Evolutionary conservation across 2,797 vertebrate species (phyloP).

Genomic region (Gymnoscopelus microlampas): DNA sequence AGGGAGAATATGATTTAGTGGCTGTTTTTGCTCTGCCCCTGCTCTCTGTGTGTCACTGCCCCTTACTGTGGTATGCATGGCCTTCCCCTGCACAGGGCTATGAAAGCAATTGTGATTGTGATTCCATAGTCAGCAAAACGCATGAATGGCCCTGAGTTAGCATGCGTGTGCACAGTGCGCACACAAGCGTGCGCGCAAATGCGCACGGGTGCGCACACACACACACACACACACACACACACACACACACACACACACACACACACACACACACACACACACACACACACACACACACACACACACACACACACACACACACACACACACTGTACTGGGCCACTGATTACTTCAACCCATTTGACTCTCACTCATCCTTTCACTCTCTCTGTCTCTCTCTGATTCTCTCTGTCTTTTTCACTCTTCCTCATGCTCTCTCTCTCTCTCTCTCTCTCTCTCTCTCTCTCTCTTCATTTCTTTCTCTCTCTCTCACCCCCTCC

Average conservation of each 20-base stretch:
- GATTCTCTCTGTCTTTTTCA: background rate
- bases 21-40: slow-evolving; percentile 60
- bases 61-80: slow-evolving; percentile 76
- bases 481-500: slow-evolving; percentile 6
- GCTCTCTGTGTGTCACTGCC: slow-evolving; percentile 66
- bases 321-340: slow-evolving; percentile 57
- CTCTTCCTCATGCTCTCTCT: slow-evolving; percentile 2
- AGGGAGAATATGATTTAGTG: slow-evolving; percentile 66
- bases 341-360: slow-evolving; percentile 77
- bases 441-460: slow-evolving; percentile 11
- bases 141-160: slow-evolving; percentile 76
- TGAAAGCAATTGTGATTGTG: slow-evolving; percentile 83
- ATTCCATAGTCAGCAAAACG: slow-evolving; percentile 81
- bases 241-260: background rate
- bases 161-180: slow-evolving; percentile 26
- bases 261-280: background rate
- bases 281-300: slow-evolving; percentile 34
- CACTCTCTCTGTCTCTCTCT: slow-evolving; percentile 45
- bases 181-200: slow-evolving; percentile 5
- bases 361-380: slow-evolving; percentile 74
- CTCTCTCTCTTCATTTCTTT: slow-evolving; percentile 28
- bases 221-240: slow-evolving; percentile 24
- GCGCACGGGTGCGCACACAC: slow-evolving; percentile 18
- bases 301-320: slow-evolving; percentile 13
- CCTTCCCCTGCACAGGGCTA: slow-evolving; percentile 76